These are phyloP conservation scores for Cichlasoma orientale DNA, from an alignment of 2,797 vertebrate genomes.

Conservation along the genomic window DNA sequence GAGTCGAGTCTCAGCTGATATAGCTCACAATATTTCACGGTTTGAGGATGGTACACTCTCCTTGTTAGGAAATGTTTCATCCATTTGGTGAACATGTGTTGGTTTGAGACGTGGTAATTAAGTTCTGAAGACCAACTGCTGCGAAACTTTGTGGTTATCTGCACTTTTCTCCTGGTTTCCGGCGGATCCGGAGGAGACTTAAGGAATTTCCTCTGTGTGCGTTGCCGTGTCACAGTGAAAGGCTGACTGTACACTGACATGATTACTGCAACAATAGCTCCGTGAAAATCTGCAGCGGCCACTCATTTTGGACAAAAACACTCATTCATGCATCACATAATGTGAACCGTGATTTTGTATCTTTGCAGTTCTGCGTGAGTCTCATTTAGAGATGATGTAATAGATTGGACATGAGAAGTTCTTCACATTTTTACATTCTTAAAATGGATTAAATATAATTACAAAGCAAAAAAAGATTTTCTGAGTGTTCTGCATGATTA, in stretches of 20 bases:
- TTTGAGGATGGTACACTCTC: neutral
- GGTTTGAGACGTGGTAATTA: slow-evolving; percentile 31
- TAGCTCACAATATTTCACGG: slow-evolving; percentile 33
- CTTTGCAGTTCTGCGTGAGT: neutral
- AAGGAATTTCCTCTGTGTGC: slow-evolving; percentile 30
- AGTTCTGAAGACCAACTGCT: slow-evolving; percentile 26
- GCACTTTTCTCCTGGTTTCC: neutral
- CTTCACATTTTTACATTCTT: too few relatives aligned
- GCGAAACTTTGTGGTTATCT: slow-evolving; percentile 36
- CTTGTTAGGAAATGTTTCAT: slow-evolving; percentile 21
- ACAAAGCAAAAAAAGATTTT: too few relatives aligned
- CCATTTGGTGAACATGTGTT: slow-evolving; percentile 42
- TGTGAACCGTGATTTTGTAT: slow-evolving; percentile 22
- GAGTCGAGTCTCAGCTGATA: slow-evolving; percentile 13
- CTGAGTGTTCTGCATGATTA: too few relatives aligned
- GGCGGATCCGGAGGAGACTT: slow-evolving; percentile 39
- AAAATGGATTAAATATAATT: too few relatives aligned
- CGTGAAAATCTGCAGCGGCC: neutral
- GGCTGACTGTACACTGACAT: slow-evolving; percentile 9
- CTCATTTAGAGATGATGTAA: slow-evolving; percentile 8
- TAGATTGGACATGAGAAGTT: neutral
- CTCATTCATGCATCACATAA: neutral
- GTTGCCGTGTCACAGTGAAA: slow-evolving; percentile 15
- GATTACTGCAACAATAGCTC: neutral
- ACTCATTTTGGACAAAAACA: neutral